Evolutionary conservation across 2,888 invertebrate species (phyloP).

Genomic region (Atherix ibis): DNA sequence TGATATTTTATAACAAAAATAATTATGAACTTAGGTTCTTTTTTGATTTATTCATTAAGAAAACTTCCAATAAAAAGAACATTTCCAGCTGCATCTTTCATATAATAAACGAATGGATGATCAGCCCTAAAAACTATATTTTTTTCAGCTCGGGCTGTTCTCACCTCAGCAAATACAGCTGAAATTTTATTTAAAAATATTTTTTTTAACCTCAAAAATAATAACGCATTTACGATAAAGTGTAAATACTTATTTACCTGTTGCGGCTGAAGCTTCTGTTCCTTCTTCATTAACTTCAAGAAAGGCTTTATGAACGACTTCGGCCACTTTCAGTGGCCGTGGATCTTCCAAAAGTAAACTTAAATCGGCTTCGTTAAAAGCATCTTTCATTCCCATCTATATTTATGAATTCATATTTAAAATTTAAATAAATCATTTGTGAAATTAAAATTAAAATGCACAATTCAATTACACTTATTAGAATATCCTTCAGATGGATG

Average conservation of each 20-base stretch:
- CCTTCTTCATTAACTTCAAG: constrained; percentile 81
- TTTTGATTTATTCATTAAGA: no score
- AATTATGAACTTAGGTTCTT: no score
- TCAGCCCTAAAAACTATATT: constrained; percentile 3
- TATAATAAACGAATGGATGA: constrained; percentile 5
- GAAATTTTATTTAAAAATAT: no score
- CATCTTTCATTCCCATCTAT: constrained; percentile 53
- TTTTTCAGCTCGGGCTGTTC: not conserved
- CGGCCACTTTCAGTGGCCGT: constrained; percentile 42
- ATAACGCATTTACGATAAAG: no score
- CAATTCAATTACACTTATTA: constrained; percentile 42
- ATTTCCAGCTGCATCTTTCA: not conserved
- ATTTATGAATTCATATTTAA: no score
- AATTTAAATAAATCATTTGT: no score
- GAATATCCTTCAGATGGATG: constrained; percentile 43
- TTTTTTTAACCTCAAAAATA: no score
- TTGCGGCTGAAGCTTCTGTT: constrained; percentile 70
- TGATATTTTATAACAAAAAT: no score
- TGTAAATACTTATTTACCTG: constrained; percentile 40
- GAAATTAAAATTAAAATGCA: not conserved
- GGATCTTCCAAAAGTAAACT: constrained; percentile 39
- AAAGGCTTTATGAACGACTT: constrained; percentile 68
- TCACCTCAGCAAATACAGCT: no score
- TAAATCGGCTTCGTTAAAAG: constrained; percentile 39
- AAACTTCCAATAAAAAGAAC: not conserved